Percentiles rank a stretch among this genome's conserved stretches.
phyloP scores from a whole-genome alignment of 1,140 invertebrate species.

The Drosophila rufa region DNA sequence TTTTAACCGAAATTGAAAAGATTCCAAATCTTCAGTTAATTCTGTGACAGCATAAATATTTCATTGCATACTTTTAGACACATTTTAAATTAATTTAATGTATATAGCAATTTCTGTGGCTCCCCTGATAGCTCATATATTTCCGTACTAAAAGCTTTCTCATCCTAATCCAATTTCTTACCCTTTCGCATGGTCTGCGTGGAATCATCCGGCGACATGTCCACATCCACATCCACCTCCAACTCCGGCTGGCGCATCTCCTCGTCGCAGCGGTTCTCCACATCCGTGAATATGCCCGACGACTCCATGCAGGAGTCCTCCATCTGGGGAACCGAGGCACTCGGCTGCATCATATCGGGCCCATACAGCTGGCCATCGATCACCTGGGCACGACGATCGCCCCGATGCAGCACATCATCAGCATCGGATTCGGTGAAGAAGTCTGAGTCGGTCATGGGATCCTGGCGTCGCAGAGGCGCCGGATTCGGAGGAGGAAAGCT shows the following conservation, averaged over 20 bases:
- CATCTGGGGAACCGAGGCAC: slow-evolving; percentile 85
- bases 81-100: not conserved
- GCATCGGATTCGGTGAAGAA: slow-evolving; percentile 95
- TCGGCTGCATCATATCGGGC: slow-evolving; percentile 86
- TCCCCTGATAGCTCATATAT: no score
- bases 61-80: not conserved
- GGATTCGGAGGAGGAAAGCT: slow-evolving; percentile 71
- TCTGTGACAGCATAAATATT: not conserved
- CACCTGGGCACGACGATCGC: slow-evolving; percentile 90
- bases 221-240: slow-evolving; percentile 65
- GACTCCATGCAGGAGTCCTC: slow-evolving; percentile 92
- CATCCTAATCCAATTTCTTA: not conserved
- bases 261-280: slow-evolving; percentile 88
- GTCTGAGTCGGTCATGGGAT: slow-evolving; percentile 95
- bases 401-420: slow-evolving; percentile 90
- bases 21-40: no score
- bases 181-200: slow-evolving; percentile 83
- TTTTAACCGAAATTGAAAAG: no score
- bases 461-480: slow-evolving; percentile 86
- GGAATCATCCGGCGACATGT: slow-evolving; percentile 87
- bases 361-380: slow-evolving; percentile 94
- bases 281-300: slow-evolving; percentile 93
- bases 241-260: slow-evolving; percentile 73
- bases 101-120: no score
- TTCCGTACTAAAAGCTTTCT: no score